Conservation (phyloP, 1,140 invertebrate genomes). For the Solen grandis region DNA sequence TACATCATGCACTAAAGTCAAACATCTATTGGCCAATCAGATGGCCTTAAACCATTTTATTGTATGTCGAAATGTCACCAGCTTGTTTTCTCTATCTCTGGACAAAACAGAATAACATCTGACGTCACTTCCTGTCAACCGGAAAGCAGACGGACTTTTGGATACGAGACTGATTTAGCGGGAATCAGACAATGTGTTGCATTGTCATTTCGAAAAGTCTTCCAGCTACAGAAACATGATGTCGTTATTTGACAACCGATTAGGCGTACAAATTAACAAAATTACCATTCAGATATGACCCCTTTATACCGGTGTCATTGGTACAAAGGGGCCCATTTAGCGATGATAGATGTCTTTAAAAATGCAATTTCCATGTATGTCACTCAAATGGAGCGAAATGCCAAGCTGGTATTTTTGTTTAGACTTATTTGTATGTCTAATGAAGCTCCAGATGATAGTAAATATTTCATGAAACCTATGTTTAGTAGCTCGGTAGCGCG, state of each 20-base stretch:
- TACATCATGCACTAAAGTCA: too few relatives aligned
- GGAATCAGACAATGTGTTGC: too few relatives aligned
- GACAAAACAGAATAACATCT: too few relatives aligned
- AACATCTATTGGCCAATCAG: too few relatives aligned
- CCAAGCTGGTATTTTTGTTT: slow-evolving; percentile 20
- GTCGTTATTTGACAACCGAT: background rate
- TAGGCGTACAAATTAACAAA: background rate
- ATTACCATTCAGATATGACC: background rate
- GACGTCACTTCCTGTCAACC: too few relatives aligned
- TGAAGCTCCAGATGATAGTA: slow-evolving; percentile 26
- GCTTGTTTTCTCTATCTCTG: background rate
- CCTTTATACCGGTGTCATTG: background rate
- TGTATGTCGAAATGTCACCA: background rate
- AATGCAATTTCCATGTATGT: background rate
- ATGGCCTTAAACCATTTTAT: background rate
- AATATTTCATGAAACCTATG: slow-evolving; percentile 44
- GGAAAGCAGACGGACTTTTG: too few relatives aligned
- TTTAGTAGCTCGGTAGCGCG: slow-evolving; percentile 35
- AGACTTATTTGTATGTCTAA: slow-evolving; percentile 40
- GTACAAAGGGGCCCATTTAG: background rate
- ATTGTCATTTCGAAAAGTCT: too few relatives aligned
- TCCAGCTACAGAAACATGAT: too few relatives aligned
- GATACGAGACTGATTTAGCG: too few relatives aligned
- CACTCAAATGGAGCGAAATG: background rate
- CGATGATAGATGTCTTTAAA: background rate